Evolutionary conservation across 2,113 vertebrate genomes (phyloP).

Genomic region (Cepphus grylle): DNA sequence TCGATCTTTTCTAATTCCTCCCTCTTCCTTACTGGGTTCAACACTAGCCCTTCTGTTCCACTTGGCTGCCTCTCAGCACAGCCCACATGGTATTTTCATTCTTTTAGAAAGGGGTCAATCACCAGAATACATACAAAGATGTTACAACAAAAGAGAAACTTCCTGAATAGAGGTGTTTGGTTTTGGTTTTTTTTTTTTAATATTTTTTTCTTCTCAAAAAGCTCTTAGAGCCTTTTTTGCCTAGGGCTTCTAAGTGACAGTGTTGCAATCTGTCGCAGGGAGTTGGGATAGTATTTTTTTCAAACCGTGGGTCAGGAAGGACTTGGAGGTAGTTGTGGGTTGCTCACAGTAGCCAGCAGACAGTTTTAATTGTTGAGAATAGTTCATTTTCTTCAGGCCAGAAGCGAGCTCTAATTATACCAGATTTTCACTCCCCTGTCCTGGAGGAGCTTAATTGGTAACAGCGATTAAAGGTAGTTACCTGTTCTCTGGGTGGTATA

Average conservation of each 20-base stretch:
- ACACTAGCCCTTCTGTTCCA: constrained; percentile 47
- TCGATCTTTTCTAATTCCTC: constrained; percentile 16
- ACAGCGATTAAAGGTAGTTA: neutral
- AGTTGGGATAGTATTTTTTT: neutral
- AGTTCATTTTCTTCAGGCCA: neutral
- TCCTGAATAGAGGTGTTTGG: constrained; percentile 1
- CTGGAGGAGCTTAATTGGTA: neutral
- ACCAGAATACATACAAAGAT: constrained; percentile 37
- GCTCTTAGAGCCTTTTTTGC: neutral
- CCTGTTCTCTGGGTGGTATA: neutral
- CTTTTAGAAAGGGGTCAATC: constrained; percentile 45
- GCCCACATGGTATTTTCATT: constrained; percentile 56
- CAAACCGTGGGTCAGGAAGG: neutral
- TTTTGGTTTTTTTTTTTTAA: neutral
- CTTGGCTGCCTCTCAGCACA: constrained; percentile 49
- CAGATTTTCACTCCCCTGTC: neutral
- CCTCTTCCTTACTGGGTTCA: constrained; percentile 24
- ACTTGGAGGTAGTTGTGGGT: neutral
- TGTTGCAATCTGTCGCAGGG: neutral
- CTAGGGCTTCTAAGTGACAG: neutral
- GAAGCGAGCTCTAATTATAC: neutral
- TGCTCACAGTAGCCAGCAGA: neutral
- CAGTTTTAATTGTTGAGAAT: neutral
- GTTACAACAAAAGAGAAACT: constrained; percentile 26
- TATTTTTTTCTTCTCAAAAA: neutral